Base-by-base conservation (phyloP, 2,888 invertebrate species). In the Perizoma flavofasciatum region DNA sequence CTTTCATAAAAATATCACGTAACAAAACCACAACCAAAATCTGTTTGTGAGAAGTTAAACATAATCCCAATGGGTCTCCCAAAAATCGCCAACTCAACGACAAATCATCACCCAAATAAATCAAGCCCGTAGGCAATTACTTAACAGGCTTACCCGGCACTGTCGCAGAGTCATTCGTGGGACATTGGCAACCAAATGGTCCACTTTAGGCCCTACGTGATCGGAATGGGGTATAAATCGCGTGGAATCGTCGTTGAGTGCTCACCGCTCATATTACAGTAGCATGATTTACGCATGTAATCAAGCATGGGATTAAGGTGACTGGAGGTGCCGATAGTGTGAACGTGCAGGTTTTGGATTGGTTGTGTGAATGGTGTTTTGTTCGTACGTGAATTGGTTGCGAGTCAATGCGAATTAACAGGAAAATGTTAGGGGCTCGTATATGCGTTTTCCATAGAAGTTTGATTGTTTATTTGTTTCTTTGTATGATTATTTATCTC, bases 201-300 rank as follows among this genome's bases (percentile, higher is more conserved):
- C 78, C 86, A 88, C 86, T 88, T 85, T 79, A 75, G 77, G 73
- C 66, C 74, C 69, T 78, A 88, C 88, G 88, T 89, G 88, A 86
- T 86, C 80, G 75, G 85, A 85, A 88, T 88, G 70, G 81, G 76
- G 78, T 83, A 88, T 87, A 87, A 88, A 88, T 86, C 83, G 83
- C 67, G 74, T 74, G 67, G 78, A 79, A 82, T 80, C 72, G 82
- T 74, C 74, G 75, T 72, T 71, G 64, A 68, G 72, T 62, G 72
- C 73, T 70, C 71, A 77, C 78, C 82, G 80, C 79, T 22, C 22
- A 22, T 22, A 22, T 22, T 22, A 22, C 22, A 22, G 54, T 61
- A 55, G 68, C 66, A 72, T 80, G 83, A 83, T 81, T 79, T 82
- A 82, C 79, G 72, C 62, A 57, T 67, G 79, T 80, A 79, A 83